Conservation (phyloP, 1,140 invertebrate genomes). For the Trissolcus basalis region DNA sequence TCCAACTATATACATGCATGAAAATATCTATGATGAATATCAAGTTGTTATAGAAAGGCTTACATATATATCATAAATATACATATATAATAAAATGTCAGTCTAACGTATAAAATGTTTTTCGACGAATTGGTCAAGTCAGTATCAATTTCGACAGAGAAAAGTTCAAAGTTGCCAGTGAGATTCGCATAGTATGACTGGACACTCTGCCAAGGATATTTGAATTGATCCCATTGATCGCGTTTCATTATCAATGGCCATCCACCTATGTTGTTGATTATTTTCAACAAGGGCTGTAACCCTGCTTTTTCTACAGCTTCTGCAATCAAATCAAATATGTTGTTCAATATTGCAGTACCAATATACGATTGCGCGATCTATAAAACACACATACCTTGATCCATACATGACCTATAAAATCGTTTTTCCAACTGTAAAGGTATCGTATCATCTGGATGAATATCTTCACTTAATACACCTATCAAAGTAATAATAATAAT, state of each 20-base stretch:
- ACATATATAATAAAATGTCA: neutral
- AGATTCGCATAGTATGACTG: conserved; percentile 12
- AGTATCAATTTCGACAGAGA: conserved; percentile 3
- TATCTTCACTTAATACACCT: neutral
- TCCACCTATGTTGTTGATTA: conserved; percentile 19
- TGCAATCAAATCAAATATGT: neutral
- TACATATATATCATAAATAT: no score
- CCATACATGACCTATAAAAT: neutral
- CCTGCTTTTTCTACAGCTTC: conserved; percentile 11
- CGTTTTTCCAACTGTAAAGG: neutral
- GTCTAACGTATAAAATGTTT: conserved; percentile 17
- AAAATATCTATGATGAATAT: no score
- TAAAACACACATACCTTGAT: neutral
- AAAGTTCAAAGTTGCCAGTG: conserved; percentile 8
- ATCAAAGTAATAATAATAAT: no score
- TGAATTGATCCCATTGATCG: conserved; percentile 6
- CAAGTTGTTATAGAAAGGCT: no score
- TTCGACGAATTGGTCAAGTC: conserved; percentile 17
- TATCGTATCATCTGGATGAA: neutral
- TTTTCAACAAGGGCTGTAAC: conserved; percentile 12
- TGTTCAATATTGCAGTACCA: no score
- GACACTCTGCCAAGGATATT: conserved; percentile 17
- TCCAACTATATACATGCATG: conserved; percentile 19
- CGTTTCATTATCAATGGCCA: conserved; percentile 22
- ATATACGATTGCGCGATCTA: no score